phyloP scores from a whole-genome alignment of 2,113 vertebrate genomes.

The Silurus meridionalis region DNA sequence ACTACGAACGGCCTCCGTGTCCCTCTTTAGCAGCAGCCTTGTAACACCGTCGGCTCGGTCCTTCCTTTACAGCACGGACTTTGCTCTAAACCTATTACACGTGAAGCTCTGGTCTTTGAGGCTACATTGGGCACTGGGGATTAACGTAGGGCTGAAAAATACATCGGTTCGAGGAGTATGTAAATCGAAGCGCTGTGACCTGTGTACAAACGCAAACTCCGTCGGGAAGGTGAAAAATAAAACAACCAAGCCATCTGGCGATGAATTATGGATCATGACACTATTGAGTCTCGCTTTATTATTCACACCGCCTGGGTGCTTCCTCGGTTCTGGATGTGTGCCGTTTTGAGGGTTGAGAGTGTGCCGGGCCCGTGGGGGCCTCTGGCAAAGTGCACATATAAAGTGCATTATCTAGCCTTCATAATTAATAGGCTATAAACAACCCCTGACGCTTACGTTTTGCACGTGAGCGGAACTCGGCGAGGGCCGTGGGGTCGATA shows the following conservation, averaged over 20 bases:
- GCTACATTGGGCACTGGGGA: constrained; percentile 35
- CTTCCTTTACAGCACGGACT: constrained; percentile 27
- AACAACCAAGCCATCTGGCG: constrained; percentile 48
- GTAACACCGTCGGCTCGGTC: not conserved
- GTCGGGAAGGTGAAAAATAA: not conserved
- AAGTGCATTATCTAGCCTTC: constrained; percentile 33
- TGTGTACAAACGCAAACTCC: not conserved
- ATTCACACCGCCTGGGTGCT: constrained; percentile 44
- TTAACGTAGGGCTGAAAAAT: constrained; percentile 21
- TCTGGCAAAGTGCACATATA: not conserved
- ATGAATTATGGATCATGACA: constrained; percentile 59
- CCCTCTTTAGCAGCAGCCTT: constrained; percentile 1
- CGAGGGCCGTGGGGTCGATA: constrained; percentile 3
- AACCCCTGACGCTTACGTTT: constrained; percentile 16
- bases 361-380: not conserved
- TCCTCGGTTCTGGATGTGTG: constrained; percentile 12
- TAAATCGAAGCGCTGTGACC: constrained; percentile 20
- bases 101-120: constrained; percentile 9
- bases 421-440: constrained; percentile 53
- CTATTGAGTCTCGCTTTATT: constrained; percentile 57
- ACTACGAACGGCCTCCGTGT: not conserved
- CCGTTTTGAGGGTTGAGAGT: not conserved
- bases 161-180: constrained; percentile 27
- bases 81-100: constrained; percentile 31
- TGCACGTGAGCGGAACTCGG: constrained; percentile 1